Base-by-base conservation (phyloP, 1,140 invertebrate species). In the Asobara japonica region DNA sequence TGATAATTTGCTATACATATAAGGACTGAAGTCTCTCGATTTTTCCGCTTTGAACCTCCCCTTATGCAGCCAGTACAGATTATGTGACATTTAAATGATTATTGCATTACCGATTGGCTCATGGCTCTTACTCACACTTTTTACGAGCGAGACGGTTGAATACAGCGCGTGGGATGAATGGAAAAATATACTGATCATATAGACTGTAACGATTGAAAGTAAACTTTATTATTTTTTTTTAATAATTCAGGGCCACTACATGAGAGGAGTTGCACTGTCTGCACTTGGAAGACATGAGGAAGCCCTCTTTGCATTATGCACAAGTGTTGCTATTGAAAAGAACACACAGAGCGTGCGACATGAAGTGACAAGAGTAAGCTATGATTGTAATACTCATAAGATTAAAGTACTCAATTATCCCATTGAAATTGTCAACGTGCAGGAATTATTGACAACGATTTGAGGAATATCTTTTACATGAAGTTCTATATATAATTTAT, bases 241-340 rank as follows among this genome's bases (percentile, higher is more conserved):
- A 80, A 78, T 77, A 30, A 86, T 80, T 0, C 77, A 93, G 91
- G 92, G 92, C 25, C 92, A 93, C 80, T 93, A 91, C 78, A 84
- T 92, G 70, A 87, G 91, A 79, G 91, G 91, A 7, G 83, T 90
- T 77, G 91, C 91, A 3, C 81, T 93, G 25, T 89, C 89, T 67
- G 90, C 89, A 1, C 80, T 93, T 18, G 90, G 90, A 2, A 87
- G 89, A 22, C 89, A 90, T 83, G 92, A 94, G 78, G 93, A 94
- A 76, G 92, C 93, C 13, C 86, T 93, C 51, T 85, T 91, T 30
- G 89, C 91, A 7, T 89, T 91, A 67, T 90, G 92, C 67, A 86
- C 91, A 31, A 91, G 90, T 76, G 87, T 91, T 13, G 89, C 89
- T 3, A 86, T 93, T 30, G 88, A 89, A 60, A 86, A 86, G 76